phyloP scores from a whole-genome alignment of 2,797 vertebrate species.

The Enteromius radiatus region DNA sequence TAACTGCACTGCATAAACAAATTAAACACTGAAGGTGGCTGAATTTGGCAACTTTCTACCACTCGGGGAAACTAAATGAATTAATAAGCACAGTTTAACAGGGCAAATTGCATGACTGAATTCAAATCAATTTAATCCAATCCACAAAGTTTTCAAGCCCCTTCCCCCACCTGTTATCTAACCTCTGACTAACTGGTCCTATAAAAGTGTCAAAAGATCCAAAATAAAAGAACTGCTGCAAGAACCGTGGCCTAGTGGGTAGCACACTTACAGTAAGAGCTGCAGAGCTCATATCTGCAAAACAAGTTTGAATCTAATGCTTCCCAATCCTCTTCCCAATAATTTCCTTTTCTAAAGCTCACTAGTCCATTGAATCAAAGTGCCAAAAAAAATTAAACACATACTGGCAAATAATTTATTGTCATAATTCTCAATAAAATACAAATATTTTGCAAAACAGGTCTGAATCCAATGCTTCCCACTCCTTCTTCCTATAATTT shows the following conservation, averaged over 20 bases:
- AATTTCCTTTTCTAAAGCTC: neutral
- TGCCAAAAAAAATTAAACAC: neutral
- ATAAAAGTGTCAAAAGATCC: neutral
- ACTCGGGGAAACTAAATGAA: conserved; percentile 7
- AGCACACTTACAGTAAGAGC: neutral
- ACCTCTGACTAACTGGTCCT: neutral
- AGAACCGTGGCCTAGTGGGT: neutral
- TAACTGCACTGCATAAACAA: neutral
- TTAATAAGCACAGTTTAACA: neutral
- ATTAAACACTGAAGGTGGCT: neutral
- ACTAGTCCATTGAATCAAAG: neutral
- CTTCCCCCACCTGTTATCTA: neutral
- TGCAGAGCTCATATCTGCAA: neutral
- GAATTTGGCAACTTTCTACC: conserved; percentile 12
- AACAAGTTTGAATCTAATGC: neutral
- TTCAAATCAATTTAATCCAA: neutral
- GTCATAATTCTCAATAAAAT: neutral
- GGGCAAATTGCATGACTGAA: neutral
- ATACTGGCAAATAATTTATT: neutral
- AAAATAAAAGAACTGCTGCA: neutral
- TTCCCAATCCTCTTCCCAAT: neutral
- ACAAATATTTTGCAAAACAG: neutral
- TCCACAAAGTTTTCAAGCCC: neutral
- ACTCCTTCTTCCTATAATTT: neutral
- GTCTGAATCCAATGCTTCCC: neutral